phyloP scores from a whole-genome alignment of 2,888 invertebrate genomes.

The Andrena fulva region DNA sequence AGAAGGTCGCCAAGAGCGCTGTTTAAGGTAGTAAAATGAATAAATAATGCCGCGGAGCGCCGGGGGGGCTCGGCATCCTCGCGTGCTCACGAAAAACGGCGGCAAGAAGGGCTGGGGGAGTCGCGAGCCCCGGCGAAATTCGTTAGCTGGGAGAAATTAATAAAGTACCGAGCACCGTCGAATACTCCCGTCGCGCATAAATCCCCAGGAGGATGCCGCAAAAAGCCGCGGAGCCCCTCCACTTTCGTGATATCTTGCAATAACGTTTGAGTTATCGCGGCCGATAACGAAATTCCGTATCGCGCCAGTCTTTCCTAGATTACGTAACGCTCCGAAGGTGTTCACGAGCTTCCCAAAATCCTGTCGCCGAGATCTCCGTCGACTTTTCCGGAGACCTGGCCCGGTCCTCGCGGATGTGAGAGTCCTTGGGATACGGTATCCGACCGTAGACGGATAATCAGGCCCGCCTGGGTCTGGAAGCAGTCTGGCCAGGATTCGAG shows the following conservation, averaged over 20 bases:
- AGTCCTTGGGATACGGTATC: background rate
- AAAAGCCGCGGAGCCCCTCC: background rate
- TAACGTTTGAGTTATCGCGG: conserved; percentile 43
- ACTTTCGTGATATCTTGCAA: conserved; percentile 52
- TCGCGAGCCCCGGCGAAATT: background rate
- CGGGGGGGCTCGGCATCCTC: background rate
- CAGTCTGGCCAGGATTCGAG: background rate
- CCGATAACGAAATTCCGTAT: conserved; percentile 40
- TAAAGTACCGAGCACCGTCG: conserved; percentile 19
- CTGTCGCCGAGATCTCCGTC: background rate
- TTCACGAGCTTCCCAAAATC: background rate
- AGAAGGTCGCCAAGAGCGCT: background rate
- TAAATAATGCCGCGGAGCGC: background rate
- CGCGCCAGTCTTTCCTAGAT: conserved; percentile 34
- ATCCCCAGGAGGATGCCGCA: conserved; percentile 9
- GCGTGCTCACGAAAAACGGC: background rate
- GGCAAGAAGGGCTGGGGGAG: background rate
- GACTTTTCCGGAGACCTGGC: background rate
- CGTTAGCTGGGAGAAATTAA: conserved; percentile 17
- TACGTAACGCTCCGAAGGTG: conserved; percentile 20
- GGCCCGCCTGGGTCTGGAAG: too few relatives aligned
- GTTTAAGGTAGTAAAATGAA: background rate
- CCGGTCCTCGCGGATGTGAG: background rate
- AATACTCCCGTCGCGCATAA: conserved; percentile 3
- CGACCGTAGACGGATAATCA: background rate